These are phyloP conservation scores for Myzus persicae DNA, from an alignment of 1,140 invertebrate species.

Conservation along the genomic window DNA sequence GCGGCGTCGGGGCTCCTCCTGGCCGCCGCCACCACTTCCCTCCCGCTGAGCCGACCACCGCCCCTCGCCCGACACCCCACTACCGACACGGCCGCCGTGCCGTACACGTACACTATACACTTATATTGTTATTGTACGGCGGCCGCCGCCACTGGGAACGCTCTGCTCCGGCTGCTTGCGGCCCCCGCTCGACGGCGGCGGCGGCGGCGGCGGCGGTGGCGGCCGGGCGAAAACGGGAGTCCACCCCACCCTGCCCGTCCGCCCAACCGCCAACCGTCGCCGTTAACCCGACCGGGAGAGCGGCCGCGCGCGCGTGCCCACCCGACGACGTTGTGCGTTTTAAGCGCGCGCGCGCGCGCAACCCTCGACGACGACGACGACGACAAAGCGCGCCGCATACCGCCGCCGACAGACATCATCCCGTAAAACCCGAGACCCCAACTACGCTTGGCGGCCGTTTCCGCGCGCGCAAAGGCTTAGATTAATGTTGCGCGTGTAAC, in stretches of 20 bases:
- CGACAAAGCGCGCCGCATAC: not conserved
- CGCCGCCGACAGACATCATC: not conserved
- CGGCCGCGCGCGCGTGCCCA: constrained; percentile 20
- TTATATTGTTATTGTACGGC: not conserved
- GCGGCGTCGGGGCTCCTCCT: constrained; percentile 39
- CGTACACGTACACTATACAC: no score
- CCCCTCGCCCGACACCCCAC: not conserved
- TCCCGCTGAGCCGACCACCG: not conserved
- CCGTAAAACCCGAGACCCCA: not conserved
- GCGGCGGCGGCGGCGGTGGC: not conserved
- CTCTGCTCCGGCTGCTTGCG: not conserved
- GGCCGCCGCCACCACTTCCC: not conserved
- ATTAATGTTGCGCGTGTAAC: constrained; percentile 37
- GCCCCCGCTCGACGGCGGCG: not conserved
- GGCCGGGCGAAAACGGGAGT: not conserved
- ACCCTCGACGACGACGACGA: constrained; percentile 15
- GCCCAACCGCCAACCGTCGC: no score
- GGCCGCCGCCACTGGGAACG: constrained; percentile 10
- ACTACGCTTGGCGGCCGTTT: not conserved
- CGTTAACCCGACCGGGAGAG: not conserved
- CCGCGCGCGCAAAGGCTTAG: not conserved
- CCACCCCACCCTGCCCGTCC: not conserved
- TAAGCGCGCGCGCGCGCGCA: not conserved
- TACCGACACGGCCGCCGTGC: not conserved
- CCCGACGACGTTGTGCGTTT: not conserved